Evolutionary conservation across 2,888 invertebrate genomes (phyloP), one percentile per base, ranked within the genome.

Genomic region (Agrypnus murinus): DNA sequence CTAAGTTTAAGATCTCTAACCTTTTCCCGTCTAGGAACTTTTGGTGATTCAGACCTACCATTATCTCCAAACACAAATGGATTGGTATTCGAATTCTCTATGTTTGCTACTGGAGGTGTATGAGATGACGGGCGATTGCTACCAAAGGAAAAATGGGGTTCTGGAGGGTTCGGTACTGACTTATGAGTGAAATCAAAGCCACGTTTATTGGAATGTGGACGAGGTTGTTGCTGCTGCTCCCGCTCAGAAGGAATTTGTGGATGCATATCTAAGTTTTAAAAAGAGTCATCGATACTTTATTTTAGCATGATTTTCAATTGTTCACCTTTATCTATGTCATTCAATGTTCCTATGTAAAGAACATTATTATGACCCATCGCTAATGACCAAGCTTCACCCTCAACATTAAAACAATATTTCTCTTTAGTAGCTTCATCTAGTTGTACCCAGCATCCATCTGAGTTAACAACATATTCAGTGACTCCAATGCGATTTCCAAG

Each of bases 301-400:
- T 9, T 34, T 34, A 34, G 34, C 9, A 34, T 34, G 6, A n/a
- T n/a, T n/a, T n/a, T n/a, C n/a, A n/a, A n/a, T n/a, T n/a, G n/a
- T n/a, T 50, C 65, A 77, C 78, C 79, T 69, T 75, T 77, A 43
- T 86, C 86, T 4, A 84, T 77, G 32, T 88, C 88, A 2, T 84
- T 85, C 62, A 89, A 88, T 69, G 88, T 88, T 75, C 88, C 90
- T 78, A 93, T 87, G 82, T 92, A 93, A 6, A 89, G 86, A 7
- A 89, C 87, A 74, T 91, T 90, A 69, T 90, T 89, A 71, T 88
- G 88, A 70, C 90, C 90, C 64, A 90, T 87, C 0, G 92, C 92
- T 53, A 93, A 84, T 0, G 92, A 91, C 93, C 93, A 93, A 1
- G 92, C 92, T 77, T 92, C 92, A 0, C 89, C 89, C 43, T 91